A percentile compares a stretch with the other conserved stretches of the same genome.
These are phyloP conservation scores for Enteromius paludinosus DNA, from an alignment of 2,797 vertebrate species.

Conservation along the genomic window DNA sequence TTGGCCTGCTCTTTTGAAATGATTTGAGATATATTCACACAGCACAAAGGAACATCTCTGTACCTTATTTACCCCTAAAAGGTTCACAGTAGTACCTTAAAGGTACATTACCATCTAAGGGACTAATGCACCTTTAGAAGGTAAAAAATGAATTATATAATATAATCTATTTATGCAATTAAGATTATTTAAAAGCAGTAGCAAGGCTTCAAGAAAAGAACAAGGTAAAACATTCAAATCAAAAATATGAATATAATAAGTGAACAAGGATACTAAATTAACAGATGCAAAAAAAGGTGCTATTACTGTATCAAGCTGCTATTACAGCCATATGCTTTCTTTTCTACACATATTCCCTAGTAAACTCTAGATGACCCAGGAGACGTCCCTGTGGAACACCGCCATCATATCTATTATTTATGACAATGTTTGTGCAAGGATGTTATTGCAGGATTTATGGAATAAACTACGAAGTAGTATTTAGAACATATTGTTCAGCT, in stretches of 20 bases:
- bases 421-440: constrained; percentile 34
- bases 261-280: neutral
- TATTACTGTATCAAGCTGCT: neutral
- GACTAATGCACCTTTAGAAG: neutral
- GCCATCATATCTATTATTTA: constrained; percentile 74
- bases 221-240: neutral
- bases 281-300: neutral
- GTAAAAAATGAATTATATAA: neutral
- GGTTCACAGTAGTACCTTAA: neutral
- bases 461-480: constrained; percentile 56
- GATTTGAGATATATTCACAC: constrained; percentile 59
- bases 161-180: neutral
- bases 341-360: constrained; percentile 69
- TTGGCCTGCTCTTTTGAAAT: constrained; percentile 57
- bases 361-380: constrained; percentile 76
- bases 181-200: neutral
- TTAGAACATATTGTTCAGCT: neutral
- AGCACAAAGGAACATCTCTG: neutral
- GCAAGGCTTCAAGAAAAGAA: neutral
- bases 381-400: constrained; percentile 56
- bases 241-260: neutral
- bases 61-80: neutral
- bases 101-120: neutral
- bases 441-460: constrained; percentile 71
- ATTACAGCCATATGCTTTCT: constrained; percentile 62